phyloP scores from a whole-genome alignment of 2,888 invertebrate species.

The Frankliniella fusca region DNA sequence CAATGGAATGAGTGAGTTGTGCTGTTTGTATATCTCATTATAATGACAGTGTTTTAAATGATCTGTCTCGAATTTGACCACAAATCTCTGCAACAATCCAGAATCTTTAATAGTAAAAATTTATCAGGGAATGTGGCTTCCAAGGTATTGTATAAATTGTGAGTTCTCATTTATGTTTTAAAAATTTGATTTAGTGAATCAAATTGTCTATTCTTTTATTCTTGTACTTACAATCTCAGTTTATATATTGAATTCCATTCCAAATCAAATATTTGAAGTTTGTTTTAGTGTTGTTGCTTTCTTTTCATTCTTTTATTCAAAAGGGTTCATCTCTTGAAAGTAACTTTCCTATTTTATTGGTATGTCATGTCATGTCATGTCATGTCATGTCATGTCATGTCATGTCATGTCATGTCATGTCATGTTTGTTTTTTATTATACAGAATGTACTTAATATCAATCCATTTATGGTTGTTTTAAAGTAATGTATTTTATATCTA shows the following conservation, averaged over 20 bases:
- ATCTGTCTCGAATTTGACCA: neutral
- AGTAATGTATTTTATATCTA: neutral
- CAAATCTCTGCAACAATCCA: neutral
- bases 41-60: neutral
- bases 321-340: too few relatives aligned
- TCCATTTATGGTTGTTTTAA: neutral
- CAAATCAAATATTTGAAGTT: too few relatives aligned
- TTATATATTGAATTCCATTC: neutral
- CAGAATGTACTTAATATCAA: neutral
- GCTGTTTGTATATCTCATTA: neutral
- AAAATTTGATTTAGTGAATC: too few relatives aligned
- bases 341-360: neutral
- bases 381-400: neutral
- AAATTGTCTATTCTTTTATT: neutral
- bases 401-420: neutral
- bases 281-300: too few relatives aligned
- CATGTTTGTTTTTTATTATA: neutral
- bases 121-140: neutral
- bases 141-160: too few relatives aligned
- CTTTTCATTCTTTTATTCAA: too few relatives aligned
- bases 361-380: neutral
- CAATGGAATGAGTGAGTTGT: conserved; percentile 10
- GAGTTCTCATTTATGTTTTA: too few relatives aligned
- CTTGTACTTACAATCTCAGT: neutral
- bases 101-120: neutral